Percentiles rank a stretch among this genome's conserved stretches.
Evolutionary conservation across 2,888 invertebrate genomes (phyloP).

Genomic region (Thecocarcelia acutangulata): DNA sequence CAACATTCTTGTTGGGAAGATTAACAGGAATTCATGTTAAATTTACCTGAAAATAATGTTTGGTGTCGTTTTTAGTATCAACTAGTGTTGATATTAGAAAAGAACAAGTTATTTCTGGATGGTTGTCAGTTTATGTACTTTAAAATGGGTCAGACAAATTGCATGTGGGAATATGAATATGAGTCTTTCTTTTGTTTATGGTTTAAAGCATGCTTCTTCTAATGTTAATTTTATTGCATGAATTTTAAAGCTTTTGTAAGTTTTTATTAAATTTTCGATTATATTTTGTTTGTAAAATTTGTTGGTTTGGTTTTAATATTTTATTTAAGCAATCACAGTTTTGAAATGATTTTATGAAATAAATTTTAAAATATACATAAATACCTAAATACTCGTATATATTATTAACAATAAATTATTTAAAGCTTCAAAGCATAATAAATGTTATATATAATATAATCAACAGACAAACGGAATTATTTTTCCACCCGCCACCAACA

Average conservation of each 20-base stretch:
- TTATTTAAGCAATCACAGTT: slow-evolving; percentile 79
- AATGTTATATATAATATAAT: background rate
- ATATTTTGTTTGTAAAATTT: slow-evolving; percentile 50
- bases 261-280: slow-evolving; percentile 15
- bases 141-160: background rate
- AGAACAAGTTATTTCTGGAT: no score
- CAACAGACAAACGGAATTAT: no score
- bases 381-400: background rate
- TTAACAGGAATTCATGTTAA: no score
- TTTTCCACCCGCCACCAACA: no score
- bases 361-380: slow-evolving; percentile 4
- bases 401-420: slow-evolving; percentile 17
- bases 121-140: no score
- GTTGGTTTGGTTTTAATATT: slow-evolving; percentile 38
- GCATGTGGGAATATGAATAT: slow-evolving; percentile 7
- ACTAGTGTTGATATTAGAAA: no score
- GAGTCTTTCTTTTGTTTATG: background rate
- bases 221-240: no score
- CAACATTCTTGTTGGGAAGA: no score
- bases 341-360: slow-evolving; percentile 58
- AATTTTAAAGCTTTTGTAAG: slow-evolving; percentile 15
- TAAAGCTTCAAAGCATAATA: slow-evolving; percentile 33
- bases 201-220: background rate
- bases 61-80: no score
- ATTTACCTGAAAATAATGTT: no score